These are phyloP conservation scores for Magallana angulata DNA, from an alignment of 1,140 invertebrate species.

Conservation along the genomic window DNA sequence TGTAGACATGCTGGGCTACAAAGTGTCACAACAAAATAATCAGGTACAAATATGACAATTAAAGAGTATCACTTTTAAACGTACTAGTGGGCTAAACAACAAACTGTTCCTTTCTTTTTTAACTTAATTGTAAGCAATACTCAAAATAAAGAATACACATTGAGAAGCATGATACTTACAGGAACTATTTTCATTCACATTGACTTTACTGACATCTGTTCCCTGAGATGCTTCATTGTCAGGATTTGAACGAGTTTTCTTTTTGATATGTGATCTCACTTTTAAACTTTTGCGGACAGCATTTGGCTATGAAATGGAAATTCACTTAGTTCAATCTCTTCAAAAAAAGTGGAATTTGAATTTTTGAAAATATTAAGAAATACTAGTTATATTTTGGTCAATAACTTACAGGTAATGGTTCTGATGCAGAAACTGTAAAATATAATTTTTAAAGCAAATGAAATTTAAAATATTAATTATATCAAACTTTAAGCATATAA, in stretches of 20 bases:
- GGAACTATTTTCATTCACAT: constrained; percentile 21
- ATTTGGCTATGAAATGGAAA: constrained; percentile 2
- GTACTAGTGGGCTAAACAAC: too few relatives aligned
- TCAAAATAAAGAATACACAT: too few relatives aligned
- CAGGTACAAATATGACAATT: too few relatives aligned
- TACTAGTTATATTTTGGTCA: too few relatives aligned
- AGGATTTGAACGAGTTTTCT: background rate
- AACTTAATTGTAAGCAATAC: too few relatives aligned
- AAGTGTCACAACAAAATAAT: background rate
- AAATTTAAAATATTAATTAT: background rate
- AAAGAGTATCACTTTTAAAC: too few relatives aligned
- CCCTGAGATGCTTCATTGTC: background rate
- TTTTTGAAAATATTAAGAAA: too few relatives aligned
- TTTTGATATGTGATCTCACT: constrained; percentile 13
- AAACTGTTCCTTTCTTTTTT: too few relatives aligned
- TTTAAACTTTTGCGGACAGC: constrained; percentile 6
- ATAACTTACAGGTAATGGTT: constrained; percentile 25
- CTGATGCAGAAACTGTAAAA: constrained; percentile 22
- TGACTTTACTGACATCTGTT: background rate
- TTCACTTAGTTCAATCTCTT: too few relatives aligned
- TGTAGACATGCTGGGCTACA: constrained; percentile 37
- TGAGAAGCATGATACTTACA: background rate
- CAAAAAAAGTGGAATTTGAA: too few relatives aligned
- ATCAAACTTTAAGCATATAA: background rate
- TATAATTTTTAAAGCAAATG: background rate